Conservation (phyloP, 2,888 invertebrate genomes). For the Listrodromus nycthemerus region DNA sequence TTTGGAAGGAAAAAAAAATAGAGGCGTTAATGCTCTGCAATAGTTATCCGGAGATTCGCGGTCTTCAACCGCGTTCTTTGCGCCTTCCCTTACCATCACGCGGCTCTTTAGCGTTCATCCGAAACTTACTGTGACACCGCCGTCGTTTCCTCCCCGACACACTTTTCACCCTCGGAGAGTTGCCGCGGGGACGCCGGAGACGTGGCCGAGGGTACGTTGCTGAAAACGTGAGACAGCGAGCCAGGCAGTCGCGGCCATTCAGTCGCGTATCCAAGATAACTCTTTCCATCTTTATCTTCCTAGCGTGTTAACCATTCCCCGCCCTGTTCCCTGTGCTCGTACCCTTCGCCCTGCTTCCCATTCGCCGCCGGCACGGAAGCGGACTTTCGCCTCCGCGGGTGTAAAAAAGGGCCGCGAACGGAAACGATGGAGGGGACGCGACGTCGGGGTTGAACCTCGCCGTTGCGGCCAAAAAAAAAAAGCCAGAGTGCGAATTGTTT, state of each 20-base stretch:
- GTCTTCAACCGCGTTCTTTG: neutral
- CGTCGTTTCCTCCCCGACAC: slow-evolving; percentile 25
- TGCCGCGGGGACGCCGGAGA: slow-evolving; percentile 9
- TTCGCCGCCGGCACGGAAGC: slow-evolving; percentile 13
- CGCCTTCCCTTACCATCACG: neutral
- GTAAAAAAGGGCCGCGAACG: slow-evolving; percentile 50
- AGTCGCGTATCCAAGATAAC: slow-evolving; percentile 44
- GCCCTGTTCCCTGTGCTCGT: neutral
- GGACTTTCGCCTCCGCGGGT: slow-evolving; percentile 38
- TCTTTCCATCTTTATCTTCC: slow-evolving; percentile 48
- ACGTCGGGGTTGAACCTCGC: slow-evolving; percentile 17
- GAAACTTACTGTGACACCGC: slow-evolving; percentile 48
- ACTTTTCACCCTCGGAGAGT: slow-evolving; percentile 44
- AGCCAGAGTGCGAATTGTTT: slow-evolving; percentile 51
- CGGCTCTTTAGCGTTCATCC: slow-evolving; percentile 45
- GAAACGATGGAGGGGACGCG: slow-evolving; percentile 24
- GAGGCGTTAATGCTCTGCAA: neutral
- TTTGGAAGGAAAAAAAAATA: neutral
- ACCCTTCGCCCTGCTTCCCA: neutral
- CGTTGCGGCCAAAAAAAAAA: slow-evolving; percentile 9
- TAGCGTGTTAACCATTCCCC: slow-evolving; percentile 41
- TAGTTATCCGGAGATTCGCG: neutral
- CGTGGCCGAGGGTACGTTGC: neutral
- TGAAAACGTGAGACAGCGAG: slow-evolving; percentile 47
- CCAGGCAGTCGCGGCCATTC: slow-evolving; percentile 55